phyloP scores from a whole-genome alignment of 1,140 invertebrate species.

The Drosophila repleta region DNA sequence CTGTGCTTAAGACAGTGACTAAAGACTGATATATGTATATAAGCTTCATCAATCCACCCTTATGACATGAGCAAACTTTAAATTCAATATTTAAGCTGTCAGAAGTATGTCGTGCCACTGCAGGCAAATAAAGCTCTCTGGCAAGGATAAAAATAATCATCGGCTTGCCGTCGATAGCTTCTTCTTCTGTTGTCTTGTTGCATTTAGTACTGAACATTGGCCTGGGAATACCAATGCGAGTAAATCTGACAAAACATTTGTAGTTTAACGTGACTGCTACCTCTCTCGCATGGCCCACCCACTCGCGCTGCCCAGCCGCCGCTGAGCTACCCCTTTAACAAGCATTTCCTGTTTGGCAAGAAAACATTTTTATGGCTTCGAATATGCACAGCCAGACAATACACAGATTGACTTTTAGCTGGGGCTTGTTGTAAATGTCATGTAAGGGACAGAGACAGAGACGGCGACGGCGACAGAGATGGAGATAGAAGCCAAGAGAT shows the following conservation, averaged over 20 bases:
- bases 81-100: too few species aligned
- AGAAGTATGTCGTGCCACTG: too few species aligned
- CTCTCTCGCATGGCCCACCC: constrained; percentile 18
- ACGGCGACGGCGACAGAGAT: not conserved
- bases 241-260: constrained; percentile 54
- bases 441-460: constrained; percentile 37
- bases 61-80: too few species aligned
- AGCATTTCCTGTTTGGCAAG: constrained; percentile 68
- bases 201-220: constrained; percentile 16
- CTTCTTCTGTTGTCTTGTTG: constrained; percentile 10
- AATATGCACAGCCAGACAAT: constrained; percentile 66
- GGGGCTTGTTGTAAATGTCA: constrained; percentile 67
- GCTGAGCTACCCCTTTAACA: constrained; percentile 21
- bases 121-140: too few species aligned
- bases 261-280: constrained; percentile 56
- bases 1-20: too few species aligned
- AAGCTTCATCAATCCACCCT: too few species aligned
- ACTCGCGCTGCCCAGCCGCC: not conserved
- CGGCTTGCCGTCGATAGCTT: too few species aligned
- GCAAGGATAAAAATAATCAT: too few species aligned
- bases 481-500: not conserved
- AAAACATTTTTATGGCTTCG: constrained; percentile 73
- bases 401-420: constrained; percentile 75
- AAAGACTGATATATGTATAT: too few species aligned
- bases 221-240: constrained; percentile 11